Conservation (phyloP, 2,113 vertebrate species). For the Buteo buteo region DNA sequence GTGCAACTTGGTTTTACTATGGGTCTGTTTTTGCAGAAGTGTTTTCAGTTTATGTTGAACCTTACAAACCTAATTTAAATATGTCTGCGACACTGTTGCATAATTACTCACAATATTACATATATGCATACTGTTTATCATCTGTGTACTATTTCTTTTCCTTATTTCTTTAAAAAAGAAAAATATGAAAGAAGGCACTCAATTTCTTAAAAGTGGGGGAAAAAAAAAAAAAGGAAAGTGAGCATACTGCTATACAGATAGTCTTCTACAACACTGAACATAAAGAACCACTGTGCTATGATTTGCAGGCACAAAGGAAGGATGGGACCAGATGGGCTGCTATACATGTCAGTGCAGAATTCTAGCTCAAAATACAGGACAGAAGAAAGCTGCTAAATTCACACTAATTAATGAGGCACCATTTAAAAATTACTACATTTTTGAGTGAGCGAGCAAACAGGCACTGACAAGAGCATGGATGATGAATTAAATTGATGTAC, state of each 20-base stretch:
- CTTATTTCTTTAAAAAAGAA: background rate
- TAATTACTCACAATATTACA: background rate
- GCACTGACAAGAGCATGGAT: constrained; percentile 30
- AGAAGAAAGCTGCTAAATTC: constrained; percentile 15
- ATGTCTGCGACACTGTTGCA: background rate
- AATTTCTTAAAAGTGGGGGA: background rate
- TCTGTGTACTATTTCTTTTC: background rate
- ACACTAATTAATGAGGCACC: constrained; percentile 31
- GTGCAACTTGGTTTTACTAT: background rate
- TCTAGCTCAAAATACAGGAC: constrained; percentile 3
- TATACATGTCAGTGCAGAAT: background rate
- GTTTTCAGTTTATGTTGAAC: background rate
- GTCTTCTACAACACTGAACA: background rate
- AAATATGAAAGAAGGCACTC: background rate
- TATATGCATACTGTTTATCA: background rate
- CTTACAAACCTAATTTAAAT: background rate
- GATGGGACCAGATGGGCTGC: background rate
- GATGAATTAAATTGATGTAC: constrained; percentile 47
- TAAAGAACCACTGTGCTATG: background rate
- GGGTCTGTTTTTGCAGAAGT: background rate
- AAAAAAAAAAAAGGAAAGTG: background rate
- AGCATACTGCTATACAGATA: background rate
- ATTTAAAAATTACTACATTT: constrained; percentile 35
- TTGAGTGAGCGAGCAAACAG: background rate
- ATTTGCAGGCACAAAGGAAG: background rate